Conservation (phyloP, 2,888 invertebrate species). For the Pimpla rufipes region DNA sequence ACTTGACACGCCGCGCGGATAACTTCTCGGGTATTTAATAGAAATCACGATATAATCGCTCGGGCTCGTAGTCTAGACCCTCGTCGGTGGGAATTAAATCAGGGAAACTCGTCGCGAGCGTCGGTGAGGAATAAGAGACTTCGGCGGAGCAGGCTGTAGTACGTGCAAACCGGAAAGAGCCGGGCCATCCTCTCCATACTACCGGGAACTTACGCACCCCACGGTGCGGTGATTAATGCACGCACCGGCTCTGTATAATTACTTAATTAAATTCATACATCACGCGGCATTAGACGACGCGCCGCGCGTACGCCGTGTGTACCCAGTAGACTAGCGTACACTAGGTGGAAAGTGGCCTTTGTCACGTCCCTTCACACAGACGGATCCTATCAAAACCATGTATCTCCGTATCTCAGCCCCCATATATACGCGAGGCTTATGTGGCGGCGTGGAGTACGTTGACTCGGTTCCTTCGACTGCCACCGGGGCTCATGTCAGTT, state of each 20-base stretch:
- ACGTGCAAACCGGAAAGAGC: not conserved
- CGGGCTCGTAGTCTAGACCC: slow-evolving; percentile 1
- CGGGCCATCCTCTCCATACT: not conserved
- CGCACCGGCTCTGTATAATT: slow-evolving; percentile 75
- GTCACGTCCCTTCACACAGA: slow-evolving; percentile 71
- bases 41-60: slow-evolving; percentile 43
- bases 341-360: slow-evolving; percentile 68
- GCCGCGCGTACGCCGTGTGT: slow-evolving; percentile 32
- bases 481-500: slow-evolving; percentile 20
- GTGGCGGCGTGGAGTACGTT: not conserved
- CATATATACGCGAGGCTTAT: not conserved
- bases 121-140: slow-evolving; percentile 34
- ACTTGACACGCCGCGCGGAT: not conserved
- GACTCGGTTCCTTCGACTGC: slow-evolving; percentile 42
- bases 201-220: not conserved
- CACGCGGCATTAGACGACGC: slow-evolving; percentile 75
- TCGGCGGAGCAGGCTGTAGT: not conserved
- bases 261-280: slow-evolving; percentile 82
- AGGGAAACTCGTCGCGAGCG: slow-evolving; percentile 24
- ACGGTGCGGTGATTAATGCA: slow-evolving; percentile 75
- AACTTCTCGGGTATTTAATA: slow-evolving; percentile 1
- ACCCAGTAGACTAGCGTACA: not conserved
- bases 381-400: slow-evolving; percentile 69
- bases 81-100: slow-evolving; percentile 51
- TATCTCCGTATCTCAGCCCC: slow-evolving; percentile 60